Evolutionary conservation across 1,140 invertebrate species (phyloP), one percentile per base, ranked within the genome.

Genomic region (Octopus sinensis): DNA sequence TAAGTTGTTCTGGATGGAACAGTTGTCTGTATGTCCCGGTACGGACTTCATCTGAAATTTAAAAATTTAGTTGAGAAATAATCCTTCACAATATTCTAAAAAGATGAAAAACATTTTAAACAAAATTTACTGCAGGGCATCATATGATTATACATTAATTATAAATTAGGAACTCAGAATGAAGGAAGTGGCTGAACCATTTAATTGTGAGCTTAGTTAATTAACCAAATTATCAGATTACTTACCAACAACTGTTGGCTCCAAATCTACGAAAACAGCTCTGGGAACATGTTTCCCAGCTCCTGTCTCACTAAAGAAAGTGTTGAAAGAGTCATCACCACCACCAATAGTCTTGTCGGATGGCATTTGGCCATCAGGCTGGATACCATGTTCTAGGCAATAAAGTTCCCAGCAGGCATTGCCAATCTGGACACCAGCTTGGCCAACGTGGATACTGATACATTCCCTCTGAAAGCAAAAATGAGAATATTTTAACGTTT

Each of bases 221-320:
- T 91, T 89, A 88, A 94, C 94, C 4, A 91, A 90, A 5, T 94
- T 93, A 12, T 92, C 93, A 79, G 93, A 90, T 4, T 94, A 92
- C 87, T 94, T 93, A 88, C 95, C 95, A 17, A 96, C 94, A 43
- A 96, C 95, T 83, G 95, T 96, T 12, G 96, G 95, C 89, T 96
- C 96, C 84, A 96, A 91, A 90, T 96, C 96, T 7, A 96, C 94
- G 88, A 96, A 96, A 0, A 43, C 93, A 12, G 95, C 95, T 84
- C 95, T 90, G 1, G 95, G 95, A 30, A 96, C 95, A 90, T 96
- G 95, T 89, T 96, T 96, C 77, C 95, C 96, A 76, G 95, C 93
- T 17, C 89, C 89, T 30, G 93, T 93, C 83, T 93, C 92, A 71
- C 90, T 90, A 88, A 93, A 93, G 87, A 93, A 93, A 9, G 92